These are phyloP conservation scores for Schizothorax lantsangensis DNA, from an alignment of 2,797 vertebrate species.

Conservation along the genomic window DNA sequence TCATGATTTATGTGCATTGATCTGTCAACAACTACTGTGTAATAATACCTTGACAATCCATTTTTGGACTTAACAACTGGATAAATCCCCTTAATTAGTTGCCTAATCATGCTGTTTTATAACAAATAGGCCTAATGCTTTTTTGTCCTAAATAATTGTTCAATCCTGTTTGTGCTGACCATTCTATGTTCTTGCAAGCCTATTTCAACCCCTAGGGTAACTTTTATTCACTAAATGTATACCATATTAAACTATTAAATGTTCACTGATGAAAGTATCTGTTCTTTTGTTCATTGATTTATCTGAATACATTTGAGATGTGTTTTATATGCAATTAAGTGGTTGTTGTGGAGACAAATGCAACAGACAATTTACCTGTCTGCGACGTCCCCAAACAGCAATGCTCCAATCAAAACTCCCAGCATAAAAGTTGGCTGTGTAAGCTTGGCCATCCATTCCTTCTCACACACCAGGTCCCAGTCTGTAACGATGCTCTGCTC, in stretches of 20 bases:
- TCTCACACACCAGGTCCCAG: constrained; percentile 92
- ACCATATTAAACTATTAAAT: background rate
- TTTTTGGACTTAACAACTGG: constrained; percentile 3
- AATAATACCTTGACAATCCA: background rate
- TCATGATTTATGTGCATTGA: background rate
- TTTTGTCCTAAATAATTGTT: background rate
- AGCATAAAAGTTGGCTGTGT: constrained; percentile 93
- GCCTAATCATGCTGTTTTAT: background rate
- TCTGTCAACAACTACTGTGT: constrained; percentile 2
- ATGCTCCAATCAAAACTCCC: constrained; percentile 89
- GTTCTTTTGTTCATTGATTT: background rate
- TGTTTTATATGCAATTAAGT: background rate
- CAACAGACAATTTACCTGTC: constrained; percentile 83
- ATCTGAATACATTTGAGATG: background rate
- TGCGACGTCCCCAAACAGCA: constrained; percentile 90
- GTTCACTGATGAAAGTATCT: too few relatives aligned
- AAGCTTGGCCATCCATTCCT: constrained; percentile 88
- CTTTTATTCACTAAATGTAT: background rate
- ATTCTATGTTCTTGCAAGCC: background rate
- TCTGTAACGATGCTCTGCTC: constrained; percentile 87
- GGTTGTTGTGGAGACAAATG: background rate
- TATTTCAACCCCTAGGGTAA: background rate
- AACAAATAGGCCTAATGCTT: background rate
- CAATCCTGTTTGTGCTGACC: background rate
- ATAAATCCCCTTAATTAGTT: background rate